Conservation (phyloP, 2,797 vertebrate species). For the Oceanodroma leucorhoa region DNA sequence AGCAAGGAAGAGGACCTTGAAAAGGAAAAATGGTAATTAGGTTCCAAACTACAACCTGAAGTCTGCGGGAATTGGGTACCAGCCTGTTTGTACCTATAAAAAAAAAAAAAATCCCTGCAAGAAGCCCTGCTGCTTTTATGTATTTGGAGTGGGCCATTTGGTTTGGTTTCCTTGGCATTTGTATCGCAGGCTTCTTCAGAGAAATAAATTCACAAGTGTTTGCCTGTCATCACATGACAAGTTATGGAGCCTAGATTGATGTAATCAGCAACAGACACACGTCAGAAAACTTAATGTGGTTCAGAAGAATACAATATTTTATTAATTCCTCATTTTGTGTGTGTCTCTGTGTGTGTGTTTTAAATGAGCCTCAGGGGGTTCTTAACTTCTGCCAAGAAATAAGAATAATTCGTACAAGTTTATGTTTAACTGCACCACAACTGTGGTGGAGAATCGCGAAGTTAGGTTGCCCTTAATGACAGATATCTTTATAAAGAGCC, state of each 20-base stretch:
- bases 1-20: not conserved
- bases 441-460: not conserved
- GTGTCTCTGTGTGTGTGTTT: not conserved
- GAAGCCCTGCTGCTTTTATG: slow-evolving; percentile 44
- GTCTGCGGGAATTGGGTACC: not conserved
- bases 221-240: slow-evolving; percentile 17
- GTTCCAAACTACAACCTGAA: not conserved
- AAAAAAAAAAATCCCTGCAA: not conserved
- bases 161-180: slow-evolving; percentile 38
- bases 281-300: slow-evolving; percentile 40
- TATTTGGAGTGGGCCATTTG: not conserved
- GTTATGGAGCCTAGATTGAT: slow-evolving; percentile 9
- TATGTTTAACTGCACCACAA: not conserved
- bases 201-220: slow-evolving; percentile 59
- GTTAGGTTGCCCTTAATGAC: not conserved
- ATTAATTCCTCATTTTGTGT: slow-evolving; percentile 13
- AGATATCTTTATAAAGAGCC: not conserved
- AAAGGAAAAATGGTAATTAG: not conserved
- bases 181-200: not conserved
- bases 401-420: not conserved
- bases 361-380: slow-evolving; percentile 34
- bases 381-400: slow-evolving; percentile 34
- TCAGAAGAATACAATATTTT: slow-evolving; percentile 23
- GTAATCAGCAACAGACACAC: slow-evolving; percentile 42
- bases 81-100: not conserved